phyloP scores from a whole-genome alignment of 2,797 vertebrate genomes.

The Siniperca undulata region DNA sequence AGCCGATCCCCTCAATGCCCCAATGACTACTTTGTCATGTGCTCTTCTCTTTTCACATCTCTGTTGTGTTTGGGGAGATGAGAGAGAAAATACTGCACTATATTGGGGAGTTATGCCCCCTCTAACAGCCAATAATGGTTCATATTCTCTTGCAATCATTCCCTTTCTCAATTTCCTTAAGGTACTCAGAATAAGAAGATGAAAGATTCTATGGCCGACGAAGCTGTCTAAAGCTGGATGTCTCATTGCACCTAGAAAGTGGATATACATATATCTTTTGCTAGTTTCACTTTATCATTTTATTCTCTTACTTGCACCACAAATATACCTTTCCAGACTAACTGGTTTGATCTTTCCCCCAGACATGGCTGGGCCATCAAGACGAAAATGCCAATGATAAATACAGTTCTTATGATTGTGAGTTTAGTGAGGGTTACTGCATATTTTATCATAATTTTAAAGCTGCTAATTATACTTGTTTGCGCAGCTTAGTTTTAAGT shows the following conservation, averaged over 20 bases:
- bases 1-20: slow-evolving; percentile 61
- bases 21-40: slow-evolving; percentile 55
- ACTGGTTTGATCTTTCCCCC: background rate
- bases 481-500: background rate
- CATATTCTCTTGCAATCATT: background rate
- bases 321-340: background rate
- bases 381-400: background rate
- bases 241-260: slow-evolving; percentile 1
- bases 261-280: background rate
- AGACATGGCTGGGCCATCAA: background rate
- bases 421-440: background rate
- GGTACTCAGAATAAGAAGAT: background rate
- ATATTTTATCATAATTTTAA: background rate
- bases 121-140: slow-evolving; percentile 26
- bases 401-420: background rate
- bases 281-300: background rate
- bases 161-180: slow-evolving; percentile 5
- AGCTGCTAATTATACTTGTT: background rate
- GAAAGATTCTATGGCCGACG: slow-evolving; percentile 1
- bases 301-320: background rate
- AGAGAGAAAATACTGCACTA: slow-evolving; percentile 29
- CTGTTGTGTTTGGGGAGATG: slow-evolving; percentile 43
- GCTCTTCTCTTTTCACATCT: slow-evolving; percentile 56
- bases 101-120: slow-evolving; percentile 24
- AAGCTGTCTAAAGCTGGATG: background rate